Percentiles rank a stretch among this genome's conserved stretches.
These are phyloP conservation scores for Zeugodacus cucurbitae DNA, from an alignment of 1,140 invertebrate genomes.

Conservation along the genomic window DNA sequence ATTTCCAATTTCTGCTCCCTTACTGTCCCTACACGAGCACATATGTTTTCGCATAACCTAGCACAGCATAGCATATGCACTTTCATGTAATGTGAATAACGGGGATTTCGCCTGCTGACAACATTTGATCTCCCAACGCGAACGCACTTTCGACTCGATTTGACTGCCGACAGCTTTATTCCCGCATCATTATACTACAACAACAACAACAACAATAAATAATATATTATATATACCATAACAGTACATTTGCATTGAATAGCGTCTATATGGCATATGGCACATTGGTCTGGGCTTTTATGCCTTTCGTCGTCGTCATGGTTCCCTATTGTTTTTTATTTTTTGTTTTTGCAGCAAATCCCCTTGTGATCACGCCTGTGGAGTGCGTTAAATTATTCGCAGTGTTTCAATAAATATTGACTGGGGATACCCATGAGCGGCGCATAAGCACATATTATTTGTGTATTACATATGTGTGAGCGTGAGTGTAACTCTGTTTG, in stretches of 20 bases:
- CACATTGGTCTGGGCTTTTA: neutral
- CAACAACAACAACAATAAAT: neutral
- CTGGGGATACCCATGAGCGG: neutral
- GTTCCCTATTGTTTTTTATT: neutral
- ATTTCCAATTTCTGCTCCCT: no score
- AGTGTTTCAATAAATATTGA: neutral
- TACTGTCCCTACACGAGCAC: neutral
- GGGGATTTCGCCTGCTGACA: neutral
- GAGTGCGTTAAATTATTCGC: conserved; percentile 1
- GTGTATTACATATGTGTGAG: neutral
- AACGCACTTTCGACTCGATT: neutral
- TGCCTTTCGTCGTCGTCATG: neutral
- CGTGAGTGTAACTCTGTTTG: neutral
- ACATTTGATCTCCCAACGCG: neutral
- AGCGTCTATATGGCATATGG: neutral
- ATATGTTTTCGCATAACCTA: neutral
- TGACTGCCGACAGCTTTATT: neutral
- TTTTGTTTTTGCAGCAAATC: neutral
- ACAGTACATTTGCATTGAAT: neutral
- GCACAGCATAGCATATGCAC: neutral
- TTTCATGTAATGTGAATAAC: neutral
- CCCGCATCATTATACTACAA: neutral
- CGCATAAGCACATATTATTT: neutral
- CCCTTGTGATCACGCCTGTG: neutral
- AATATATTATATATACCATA: neutral